These are phyloP conservation scores for Coccyzus lansbergi DNA, from an alignment of 2,797 vertebrate species.

Conservation along the genomic window DNA sequence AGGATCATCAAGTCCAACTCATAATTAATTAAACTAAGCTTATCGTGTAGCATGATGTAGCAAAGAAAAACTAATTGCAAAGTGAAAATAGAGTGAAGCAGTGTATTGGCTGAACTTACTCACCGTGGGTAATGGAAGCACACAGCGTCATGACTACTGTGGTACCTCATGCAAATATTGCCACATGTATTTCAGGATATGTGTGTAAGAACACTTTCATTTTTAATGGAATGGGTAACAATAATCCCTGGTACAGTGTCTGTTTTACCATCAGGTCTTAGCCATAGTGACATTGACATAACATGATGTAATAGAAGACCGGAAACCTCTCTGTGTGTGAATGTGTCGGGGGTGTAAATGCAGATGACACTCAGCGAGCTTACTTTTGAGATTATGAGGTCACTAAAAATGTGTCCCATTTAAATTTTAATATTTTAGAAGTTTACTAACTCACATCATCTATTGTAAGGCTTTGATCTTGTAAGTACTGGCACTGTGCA, in stretches of 20 bases:
- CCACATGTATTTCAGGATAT: no score
- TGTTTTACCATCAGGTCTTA: not conserved
- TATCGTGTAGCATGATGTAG: not conserved
- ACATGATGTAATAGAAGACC: not conserved
- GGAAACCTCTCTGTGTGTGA: not conserved
- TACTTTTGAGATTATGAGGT: not conserved
- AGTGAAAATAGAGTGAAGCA: not conserved
- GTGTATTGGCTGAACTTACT: not conserved
- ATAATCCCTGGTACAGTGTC: not conserved
- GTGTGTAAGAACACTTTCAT: not conserved
- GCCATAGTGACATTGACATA: not conserved
- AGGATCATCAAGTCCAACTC: not conserved
- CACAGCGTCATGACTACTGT: not conserved
- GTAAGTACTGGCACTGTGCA: constrained; percentile 51
- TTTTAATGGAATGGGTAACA: not conserved
- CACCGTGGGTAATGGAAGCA: not conserved
- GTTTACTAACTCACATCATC: constrained; percentile 15
- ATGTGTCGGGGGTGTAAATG: not conserved
- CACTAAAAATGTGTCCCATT: not conserved
- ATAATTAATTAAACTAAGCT: not conserved
- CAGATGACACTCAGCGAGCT: not conserved
- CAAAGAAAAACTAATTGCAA: not conserved
- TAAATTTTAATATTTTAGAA: constrained; percentile 48
- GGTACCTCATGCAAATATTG: not conserved
- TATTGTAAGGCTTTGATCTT: constrained; percentile 55